Evolutionary conservation across 2,113 vertebrate genomes (phyloP), one percentile per base, ranked within the genome.

Genomic region (Steatornis caripensis): DNA sequence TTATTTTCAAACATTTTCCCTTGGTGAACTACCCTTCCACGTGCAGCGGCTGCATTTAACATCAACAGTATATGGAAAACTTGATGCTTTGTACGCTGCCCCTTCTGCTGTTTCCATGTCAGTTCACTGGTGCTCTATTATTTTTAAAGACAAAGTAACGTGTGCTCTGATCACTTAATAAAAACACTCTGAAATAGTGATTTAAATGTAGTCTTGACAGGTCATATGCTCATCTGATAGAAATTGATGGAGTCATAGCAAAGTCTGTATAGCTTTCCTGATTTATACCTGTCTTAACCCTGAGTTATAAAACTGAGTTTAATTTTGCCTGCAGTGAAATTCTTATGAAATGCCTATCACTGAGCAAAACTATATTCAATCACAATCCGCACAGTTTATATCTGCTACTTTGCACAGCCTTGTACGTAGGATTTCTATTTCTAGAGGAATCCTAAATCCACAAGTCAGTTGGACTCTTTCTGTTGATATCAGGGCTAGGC

Each of bases 261-360:
- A 79, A 82, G 29, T 36, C 41, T 46, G 17, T 9, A 24, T 10
- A 57, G 80, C 80, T 93, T 48, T 88, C 27, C 48, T 91, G 84
- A 93, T 95, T 93, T 95, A 74, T 82, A 65, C 84, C 65, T 82
- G 74, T 74, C 90, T 74, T 72, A 89, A 83, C 81, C 85, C 55
- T 36, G 32, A 65, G 46, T 41, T 78, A 49, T 60, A 70, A 89
- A 94, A 69, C 41, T 4, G 53, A 78, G 32, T 82, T 93, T 89
- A 88, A 89, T 93, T 89, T 91, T 81, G 39, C 41, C 62, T 91
- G 32, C 64, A 82, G 65, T 41, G 32, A 81, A 78, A 60, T 78
- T 81, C 39, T 78, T 74, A 49, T 85, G 36, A 84, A 87, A 69
- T 45, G 84, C 26, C 75, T 64, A 60, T 89, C 90, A 54, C 55